Evolutionary conservation across 64 coral and sea anemone species (phyloP), one percentile per base, ranked within the genome.

Genomic region (Montipora capricornis): DNA sequence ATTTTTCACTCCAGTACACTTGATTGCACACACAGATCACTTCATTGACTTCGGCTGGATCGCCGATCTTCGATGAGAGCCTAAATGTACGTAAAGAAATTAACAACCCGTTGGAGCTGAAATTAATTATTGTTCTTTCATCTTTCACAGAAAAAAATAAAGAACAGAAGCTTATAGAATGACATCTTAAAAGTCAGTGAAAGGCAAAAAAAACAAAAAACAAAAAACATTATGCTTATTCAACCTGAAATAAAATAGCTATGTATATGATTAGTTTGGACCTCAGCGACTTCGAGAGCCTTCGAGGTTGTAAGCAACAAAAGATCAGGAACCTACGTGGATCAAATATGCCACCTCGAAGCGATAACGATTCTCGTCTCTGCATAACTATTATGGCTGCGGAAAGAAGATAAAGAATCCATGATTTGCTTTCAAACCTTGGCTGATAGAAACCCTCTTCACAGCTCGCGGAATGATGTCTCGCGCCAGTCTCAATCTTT

Each of bases 121-220:
- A 49, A 86, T 71, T 49, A 59, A 73, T 70, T 68, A 37, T 49
- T 47, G 22, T 68, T 86, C 20, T 49, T n/a, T 48, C 82, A 86
- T 71, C 44, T 71, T 71, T 86, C 6, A 16, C 20, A 86, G 64
- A 84, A 73, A 73, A 9, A 86, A 64, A 86, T 86, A 86, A 44
- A 49, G 55, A 14, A n/a, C 20, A 81, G 51, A 29, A 47, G 26
- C 6, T 50, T 86, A 7, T 67, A 86, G 82, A 62, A 16, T 19
- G 64, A 86, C 45, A 86, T 86, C 71, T 86, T 24, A 71, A 86
- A 86, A 46, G 68, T 73, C 82, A 49, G 62, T 86, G n/a, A 46
- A 49, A 68, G 24, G 68, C 59, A 84, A 84, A 44, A 46, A 53
- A 67, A 84, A 14, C 15, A 55, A 57, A 82, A 83, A 45, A 68